These are phyloP conservation scores for Sebastes variabilis DNA, from an alignment of 2,797 vertebrate species.

Conservation along the genomic window DNA sequence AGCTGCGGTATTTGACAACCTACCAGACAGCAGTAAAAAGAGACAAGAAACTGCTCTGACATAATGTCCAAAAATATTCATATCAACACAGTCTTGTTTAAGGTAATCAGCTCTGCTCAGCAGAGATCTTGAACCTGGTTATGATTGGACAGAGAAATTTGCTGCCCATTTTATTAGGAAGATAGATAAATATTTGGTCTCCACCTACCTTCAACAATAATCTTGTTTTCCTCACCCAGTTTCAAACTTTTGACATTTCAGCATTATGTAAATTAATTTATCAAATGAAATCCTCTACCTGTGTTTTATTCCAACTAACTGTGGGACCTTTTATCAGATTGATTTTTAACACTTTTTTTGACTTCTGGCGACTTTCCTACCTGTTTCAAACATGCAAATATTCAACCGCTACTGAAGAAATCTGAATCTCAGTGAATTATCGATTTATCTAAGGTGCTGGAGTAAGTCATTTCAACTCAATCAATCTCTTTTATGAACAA, in stretches of 20 bases:
- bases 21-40: neutral
- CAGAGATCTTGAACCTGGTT: neutral
- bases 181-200: neutral
- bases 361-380: neutral
- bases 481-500: neutral
- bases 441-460: neutral
- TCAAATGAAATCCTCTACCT: neutral
- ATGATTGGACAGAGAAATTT: neutral
- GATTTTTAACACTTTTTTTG: neutral
- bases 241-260: neutral
- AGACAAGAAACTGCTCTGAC: neutral
- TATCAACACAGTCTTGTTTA: neutral
- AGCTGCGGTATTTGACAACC: too few species aligned
- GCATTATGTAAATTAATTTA: neutral
- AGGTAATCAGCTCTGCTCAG: neutral
- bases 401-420: neutral
- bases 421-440: neutral
- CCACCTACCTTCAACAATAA: neutral
- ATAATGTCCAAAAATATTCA: neutral
- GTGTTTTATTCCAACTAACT: neutral
- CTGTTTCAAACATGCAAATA: neutral
- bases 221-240: neutral
- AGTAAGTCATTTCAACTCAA: neutral
- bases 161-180: neutral
- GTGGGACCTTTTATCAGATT: neutral